Conservation (phyloP, 92 coral and sea anemone genomes). For the Siderastrea siderea region DNA sequence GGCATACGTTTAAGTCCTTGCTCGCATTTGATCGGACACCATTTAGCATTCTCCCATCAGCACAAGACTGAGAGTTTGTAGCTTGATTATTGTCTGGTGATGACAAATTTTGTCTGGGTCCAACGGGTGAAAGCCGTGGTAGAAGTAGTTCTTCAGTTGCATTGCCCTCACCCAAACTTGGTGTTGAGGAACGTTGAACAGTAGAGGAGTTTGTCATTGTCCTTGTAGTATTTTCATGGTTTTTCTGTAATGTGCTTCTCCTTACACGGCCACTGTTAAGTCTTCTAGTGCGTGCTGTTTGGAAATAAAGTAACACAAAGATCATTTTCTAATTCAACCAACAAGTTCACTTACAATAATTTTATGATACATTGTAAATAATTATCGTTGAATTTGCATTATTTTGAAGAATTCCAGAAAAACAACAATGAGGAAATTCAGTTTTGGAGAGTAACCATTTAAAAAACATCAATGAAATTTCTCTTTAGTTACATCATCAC, state of each 20-base stretch:
- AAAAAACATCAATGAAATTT: too few relatives aligned
- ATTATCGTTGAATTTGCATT: too few relatives aligned
- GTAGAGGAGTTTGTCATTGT: neutral
- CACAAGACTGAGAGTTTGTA: neutral
- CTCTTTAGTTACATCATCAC: too few relatives aligned
- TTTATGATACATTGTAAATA: too few relatives aligned
- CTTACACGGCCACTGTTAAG: constrained; percentile 29
- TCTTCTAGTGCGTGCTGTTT: constrained; percentile 27
- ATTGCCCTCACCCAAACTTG: neutral
- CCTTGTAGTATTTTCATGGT: neutral
- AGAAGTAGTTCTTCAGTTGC: constrained; percentile 1
- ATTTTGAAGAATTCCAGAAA: too few relatives aligned
- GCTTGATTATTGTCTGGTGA: neutral
- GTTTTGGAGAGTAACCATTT: too few relatives aligned
- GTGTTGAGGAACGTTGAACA: neutral
- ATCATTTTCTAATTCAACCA: neutral
- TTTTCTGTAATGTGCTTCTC: constrained; percentile 11
- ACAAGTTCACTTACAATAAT: neutral
- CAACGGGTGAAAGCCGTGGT: constrained; percentile 16
- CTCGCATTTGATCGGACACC: neutral
- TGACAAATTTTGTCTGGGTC: neutral
- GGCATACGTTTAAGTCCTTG: neutral
- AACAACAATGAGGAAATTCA: too few relatives aligned
- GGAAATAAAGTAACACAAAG: neutral
- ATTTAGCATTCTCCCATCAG: neutral